These are phyloP conservation scores for Blastobasis lacticolella DNA, from an alignment of 2,888 invertebrate genomes.

Conservation along the genomic window DNA sequence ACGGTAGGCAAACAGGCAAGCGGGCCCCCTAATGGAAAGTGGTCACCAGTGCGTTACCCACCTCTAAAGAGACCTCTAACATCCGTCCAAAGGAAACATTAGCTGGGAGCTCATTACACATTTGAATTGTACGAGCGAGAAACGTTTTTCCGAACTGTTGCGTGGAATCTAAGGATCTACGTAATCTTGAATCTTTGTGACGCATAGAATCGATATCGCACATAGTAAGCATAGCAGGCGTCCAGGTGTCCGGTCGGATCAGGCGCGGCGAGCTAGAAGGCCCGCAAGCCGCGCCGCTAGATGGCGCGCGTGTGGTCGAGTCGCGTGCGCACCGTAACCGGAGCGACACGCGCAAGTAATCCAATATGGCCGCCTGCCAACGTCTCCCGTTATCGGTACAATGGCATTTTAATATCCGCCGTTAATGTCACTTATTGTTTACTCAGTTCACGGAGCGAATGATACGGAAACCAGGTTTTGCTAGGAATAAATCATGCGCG, in stretches of 20 bases:
- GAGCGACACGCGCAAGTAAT: conserved; percentile 71
- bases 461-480: conserved; percentile 32
- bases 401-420: conserved; percentile 67
- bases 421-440: conserved; percentile 70
- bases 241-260: conserved; percentile 5
- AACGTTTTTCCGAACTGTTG: too few relatives aligned
- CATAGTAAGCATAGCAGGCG: not conserved
- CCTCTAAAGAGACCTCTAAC: too few relatives aligned
- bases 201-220: not conserved
- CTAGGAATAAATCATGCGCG: not conserved
- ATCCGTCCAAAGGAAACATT: too few relatives aligned
- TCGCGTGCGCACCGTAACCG: conserved; percentile 70
- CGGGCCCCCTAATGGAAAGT: too few relatives aligned
- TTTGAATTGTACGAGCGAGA: too few relatives aligned
- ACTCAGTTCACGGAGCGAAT: conserved; percentile 51
- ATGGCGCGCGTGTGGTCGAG: conserved; percentile 71
- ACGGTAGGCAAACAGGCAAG: too few relatives aligned
- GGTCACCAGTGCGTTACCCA: too few relatives aligned
- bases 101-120: too few relatives aligned
- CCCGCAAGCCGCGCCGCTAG: conserved; percentile 42
- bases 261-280: conserved; percentile 28
- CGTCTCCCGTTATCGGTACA: conserved; percentile 61
- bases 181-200: too few relatives aligned
- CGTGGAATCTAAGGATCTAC: too few relatives aligned
- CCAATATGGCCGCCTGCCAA: conserved; percentile 65